Conservation (phyloP, 2,888 invertebrate genomes). For the Corythucha ciliata region DNA sequence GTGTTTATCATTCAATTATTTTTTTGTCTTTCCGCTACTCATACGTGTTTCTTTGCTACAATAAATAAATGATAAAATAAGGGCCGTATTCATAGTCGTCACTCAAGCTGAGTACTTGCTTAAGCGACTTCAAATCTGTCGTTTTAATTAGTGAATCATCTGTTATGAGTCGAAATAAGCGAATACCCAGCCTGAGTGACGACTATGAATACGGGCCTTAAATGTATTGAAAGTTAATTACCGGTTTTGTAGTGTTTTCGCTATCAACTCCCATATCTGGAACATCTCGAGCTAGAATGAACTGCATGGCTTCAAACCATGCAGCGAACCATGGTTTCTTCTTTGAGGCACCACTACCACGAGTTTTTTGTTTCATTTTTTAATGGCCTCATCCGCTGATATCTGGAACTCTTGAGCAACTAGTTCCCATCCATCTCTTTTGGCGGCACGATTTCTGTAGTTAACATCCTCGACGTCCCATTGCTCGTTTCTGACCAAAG, state of each 20-base stretch:
- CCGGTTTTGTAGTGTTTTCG: background rate
- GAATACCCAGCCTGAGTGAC: no score
- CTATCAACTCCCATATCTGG: background rate
- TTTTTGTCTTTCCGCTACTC: no score
- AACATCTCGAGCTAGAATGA: background rate
- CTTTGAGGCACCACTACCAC: slow-evolving; percentile 1
- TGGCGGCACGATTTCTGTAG: slow-evolving; percentile 1
- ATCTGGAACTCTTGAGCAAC: slow-evolving; percentile 1
- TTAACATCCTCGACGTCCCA: slow-evolving; percentile 2
- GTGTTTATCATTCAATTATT: no score
- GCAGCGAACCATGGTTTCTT: slow-evolving; percentile 7
- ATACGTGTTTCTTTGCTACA: no score
- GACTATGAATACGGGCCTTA: no score
- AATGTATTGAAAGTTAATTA: background rate
- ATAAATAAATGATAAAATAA: no score
- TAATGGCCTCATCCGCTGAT: background rate
- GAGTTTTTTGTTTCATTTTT: background rate
- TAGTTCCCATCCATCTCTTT: slow-evolving; percentile 7
- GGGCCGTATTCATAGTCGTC: no score
- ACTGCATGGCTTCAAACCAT: background rate
- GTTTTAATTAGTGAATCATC: no score
- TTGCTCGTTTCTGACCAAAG: background rate
- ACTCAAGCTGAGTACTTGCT: no score
- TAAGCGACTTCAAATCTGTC: no score
- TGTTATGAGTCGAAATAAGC: no score